Evolutionary conservation across 2,888 invertebrate genomes (phyloP), one percentile per base, ranked within the genome.

Genomic region (Isotomurus palustris): DNA sequence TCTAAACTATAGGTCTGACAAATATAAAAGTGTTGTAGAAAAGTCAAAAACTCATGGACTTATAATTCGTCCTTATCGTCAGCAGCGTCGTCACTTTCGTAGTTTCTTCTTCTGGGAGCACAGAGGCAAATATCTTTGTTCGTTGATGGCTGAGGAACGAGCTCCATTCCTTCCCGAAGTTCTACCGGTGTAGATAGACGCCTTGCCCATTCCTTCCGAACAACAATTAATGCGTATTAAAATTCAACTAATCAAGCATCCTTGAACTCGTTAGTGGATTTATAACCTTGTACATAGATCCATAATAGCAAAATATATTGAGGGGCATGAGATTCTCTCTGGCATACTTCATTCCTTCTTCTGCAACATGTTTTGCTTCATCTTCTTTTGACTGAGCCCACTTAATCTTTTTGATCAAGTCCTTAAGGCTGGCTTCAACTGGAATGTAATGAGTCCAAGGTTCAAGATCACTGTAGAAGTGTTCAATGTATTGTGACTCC

Each of bases 401-500:
- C 25, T 79, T 77, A 61, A 96, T 77, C 75, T 84, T 84, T 25
- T 88, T 83, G 2, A 87, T 77, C 44, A 96, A 78, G 78, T 96
- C 85, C 8, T 86, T 84, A 21, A 96, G 78, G 75, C 95, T 86
- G 44, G 81, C 76, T 71, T 86, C 83, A 35, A 95, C 78, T 6
- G 93, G 88, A 53, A 96, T 78, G 75, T 84, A 97, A 76, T 97
- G 95, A 70, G 82, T 78, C 77, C 84, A 83, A 1, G 91, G 84
- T 56, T 79, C 73, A 12, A 95, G 76, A 67, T 86, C 81, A 36
- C 80, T 76, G 74, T 97, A 97, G 76, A 94, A 97, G 78, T 91
- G 88, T 79, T 97, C 96, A 75, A 92, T 91, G 76, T 90, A 96
- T n/a, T 83, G 82, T 0, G 96, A 96, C 25, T 88, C 84, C 76